phyloP scores from a whole-genome alignment of 2,113 vertebrate genomes.

The Dromiciops gliroides region DNA sequence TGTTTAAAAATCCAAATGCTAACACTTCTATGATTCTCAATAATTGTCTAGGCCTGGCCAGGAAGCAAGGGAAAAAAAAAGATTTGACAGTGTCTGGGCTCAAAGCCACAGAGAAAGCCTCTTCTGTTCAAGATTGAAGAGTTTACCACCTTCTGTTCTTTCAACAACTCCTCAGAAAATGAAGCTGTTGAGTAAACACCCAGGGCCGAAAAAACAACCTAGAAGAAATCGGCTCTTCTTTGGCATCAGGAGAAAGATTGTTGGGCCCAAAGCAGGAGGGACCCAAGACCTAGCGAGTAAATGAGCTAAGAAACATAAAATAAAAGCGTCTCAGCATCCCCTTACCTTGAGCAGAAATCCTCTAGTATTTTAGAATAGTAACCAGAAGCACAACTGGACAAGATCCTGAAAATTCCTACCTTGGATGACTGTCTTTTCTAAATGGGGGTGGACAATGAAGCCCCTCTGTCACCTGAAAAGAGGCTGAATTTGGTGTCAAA shows the following conservation, averaged over 20 bases:
- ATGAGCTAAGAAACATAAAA: constrained; percentile 9
- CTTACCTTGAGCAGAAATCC: neutral
- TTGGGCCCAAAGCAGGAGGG: constrained; percentile 67
- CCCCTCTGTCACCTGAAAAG: neutral
- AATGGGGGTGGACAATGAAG: neutral
- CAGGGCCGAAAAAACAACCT: constrained; percentile 77
- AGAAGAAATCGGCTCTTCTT: constrained; percentile 70
- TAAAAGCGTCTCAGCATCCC: neutral
- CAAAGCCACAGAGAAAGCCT: constrained; percentile 81
- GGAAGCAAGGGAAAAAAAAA: constrained; percentile 69
- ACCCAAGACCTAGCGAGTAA: constrained; percentile 73
- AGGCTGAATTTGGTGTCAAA: neutral
- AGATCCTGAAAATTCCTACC: neutral
- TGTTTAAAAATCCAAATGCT: constrained; percentile 75
- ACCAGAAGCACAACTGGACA: neutral
- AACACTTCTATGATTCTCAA: constrained; percentile 79
- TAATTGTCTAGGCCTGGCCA: constrained; percentile 79
- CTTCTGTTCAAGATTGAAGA: constrained; percentile 80
- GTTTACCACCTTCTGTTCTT: constrained; percentile 87
- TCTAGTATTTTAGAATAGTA: neutral
- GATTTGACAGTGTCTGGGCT: constrained; percentile 84
- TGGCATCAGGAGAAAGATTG: constrained; percentile 77
- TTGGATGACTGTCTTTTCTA: constrained; percentile 10
- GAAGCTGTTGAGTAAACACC: constrained; percentile 84
- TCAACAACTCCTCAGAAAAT: constrained; percentile 83